These are phyloP conservation scores for Tipula helvola DNA, from an alignment of 2,888 invertebrate genomes.

Conservation along the genomic window DNA sequence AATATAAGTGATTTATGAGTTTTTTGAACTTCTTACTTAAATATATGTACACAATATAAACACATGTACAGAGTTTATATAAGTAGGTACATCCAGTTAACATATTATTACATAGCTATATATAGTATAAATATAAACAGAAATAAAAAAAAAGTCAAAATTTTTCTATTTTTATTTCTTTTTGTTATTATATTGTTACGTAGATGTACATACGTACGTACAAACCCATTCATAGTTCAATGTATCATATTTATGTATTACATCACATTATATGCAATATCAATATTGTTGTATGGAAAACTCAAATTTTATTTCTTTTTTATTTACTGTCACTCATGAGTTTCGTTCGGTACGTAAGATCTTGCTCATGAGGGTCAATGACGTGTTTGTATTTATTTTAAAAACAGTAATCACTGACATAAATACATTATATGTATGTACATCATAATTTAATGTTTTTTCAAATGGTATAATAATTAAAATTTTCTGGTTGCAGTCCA, in stretches of 20 bases:
- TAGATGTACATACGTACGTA: background rate
- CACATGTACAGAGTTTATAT: background rate
- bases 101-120: background rate
- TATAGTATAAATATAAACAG: background rate
- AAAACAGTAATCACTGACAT: background rate
- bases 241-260: background rate
- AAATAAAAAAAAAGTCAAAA: background rate
- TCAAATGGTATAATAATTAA: too few species aligned
- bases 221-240: background rate
- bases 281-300: background rate
- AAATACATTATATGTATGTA: too few species aligned
- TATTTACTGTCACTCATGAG: background rate
- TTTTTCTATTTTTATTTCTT: background rate
- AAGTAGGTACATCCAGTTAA: background rate
- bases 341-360: background rate
- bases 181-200: background rate
- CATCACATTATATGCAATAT: background rate
- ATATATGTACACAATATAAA: background rate
- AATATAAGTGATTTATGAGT: background rate
- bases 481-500: too few species aligned
- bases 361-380: background rate
- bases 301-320: background rate
- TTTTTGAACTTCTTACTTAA: background rate
- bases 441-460: too few species aligned
- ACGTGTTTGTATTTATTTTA: background rate